Conservation (phyloP, 2,797 vertebrate genomes). For the Pelodytes ibericus region DNA sequence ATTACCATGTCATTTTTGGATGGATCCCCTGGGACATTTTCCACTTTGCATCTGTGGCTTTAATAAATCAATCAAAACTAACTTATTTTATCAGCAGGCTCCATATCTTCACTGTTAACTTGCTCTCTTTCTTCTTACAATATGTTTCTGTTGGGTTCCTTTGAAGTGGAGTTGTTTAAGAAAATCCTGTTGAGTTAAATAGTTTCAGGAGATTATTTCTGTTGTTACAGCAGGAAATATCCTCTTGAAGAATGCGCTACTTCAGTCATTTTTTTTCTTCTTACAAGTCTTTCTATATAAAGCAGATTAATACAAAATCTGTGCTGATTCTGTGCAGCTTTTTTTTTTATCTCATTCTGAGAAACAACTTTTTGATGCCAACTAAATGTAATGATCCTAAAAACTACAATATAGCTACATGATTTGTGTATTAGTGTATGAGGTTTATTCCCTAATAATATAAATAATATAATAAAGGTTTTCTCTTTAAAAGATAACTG, state of each 20-base stretch:
- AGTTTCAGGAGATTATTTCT: slow-evolving; percentile 54
- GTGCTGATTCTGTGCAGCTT: slow-evolving; percentile 14
- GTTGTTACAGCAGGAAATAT: slow-evolving; percentile 54
- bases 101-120: slow-evolving; percentile 43
- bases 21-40: slow-evolving; percentile 45
- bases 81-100: slow-evolving; percentile 45
- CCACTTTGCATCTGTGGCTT: slow-evolving; percentile 35
- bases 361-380: background rate
- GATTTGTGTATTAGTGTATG: background rate
- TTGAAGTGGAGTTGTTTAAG: slow-evolving; percentile 55
- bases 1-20: slow-evolving; percentile 46
- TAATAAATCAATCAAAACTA: slow-evolving; percentile 45
- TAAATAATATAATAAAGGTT: too few relatives aligned
- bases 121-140: slow-evolving; percentile 29
- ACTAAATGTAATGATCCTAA: background rate
- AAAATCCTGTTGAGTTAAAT: slow-evolving; percentile 56
- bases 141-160: slow-evolving; percentile 44
- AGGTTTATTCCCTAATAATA: background rate
- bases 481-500: too few relatives aligned
- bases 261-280: slow-evolving; percentile 46
- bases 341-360: slow-evolving; percentile 2
- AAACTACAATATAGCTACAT: too few relatives aligned
- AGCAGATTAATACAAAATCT: slow-evolving; percentile 50
- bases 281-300: slow-evolving; percentile 38
- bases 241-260: slow-evolving; percentile 47